These are phyloP conservation scores for Recurvirostra avosetta DNA, from an alignment of 2,113 vertebrate genomes.

Conservation along the genomic window DNA sequence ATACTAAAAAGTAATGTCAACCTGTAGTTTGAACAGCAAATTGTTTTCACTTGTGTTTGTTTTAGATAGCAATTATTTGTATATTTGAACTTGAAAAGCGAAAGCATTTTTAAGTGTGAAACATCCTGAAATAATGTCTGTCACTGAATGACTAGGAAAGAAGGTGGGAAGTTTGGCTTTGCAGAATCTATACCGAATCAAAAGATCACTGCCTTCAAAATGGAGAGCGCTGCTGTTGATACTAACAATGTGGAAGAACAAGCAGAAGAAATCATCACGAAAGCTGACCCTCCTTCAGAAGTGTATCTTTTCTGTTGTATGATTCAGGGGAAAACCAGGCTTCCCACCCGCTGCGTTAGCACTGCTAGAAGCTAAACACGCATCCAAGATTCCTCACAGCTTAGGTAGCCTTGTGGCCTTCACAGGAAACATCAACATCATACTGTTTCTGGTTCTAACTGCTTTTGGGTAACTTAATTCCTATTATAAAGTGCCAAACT, in stretches of 20 bases:
- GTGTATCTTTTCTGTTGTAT: conserved; percentile 75
- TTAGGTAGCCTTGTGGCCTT: not conserved
- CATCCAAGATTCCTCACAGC: not conserved
- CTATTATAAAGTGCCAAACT: not conserved
- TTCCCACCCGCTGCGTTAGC: not conserved
- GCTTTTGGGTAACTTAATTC: not conserved
- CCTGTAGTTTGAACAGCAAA: not conserved
- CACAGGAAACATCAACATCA: not conserved
- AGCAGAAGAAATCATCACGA: conserved; percentile 81
- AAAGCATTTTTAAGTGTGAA: not conserved
- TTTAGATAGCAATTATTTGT: not conserved
- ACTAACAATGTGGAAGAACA: conserved; percentile 74
- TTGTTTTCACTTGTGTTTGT: not conserved
- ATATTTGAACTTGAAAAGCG: not conserved
- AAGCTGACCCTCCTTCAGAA: conserved; percentile 74
- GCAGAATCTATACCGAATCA: conserved; percentile 89
- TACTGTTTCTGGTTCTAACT: not conserved
- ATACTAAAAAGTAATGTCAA: not conserved
- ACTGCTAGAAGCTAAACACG: not conserved
- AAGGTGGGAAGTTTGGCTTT: conserved; percentile 90
- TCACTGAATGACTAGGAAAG: conserved; percentile 77
- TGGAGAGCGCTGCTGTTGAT: conserved; percentile 80
- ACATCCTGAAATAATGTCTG: not conserved
- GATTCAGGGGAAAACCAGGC: not conserved
- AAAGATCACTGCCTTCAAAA: conserved; percentile 89